These are phyloP conservation scores for Oceanodroma tethys DNA, from an alignment of 2,113 vertebrate species.

Conservation along the genomic window DNA sequence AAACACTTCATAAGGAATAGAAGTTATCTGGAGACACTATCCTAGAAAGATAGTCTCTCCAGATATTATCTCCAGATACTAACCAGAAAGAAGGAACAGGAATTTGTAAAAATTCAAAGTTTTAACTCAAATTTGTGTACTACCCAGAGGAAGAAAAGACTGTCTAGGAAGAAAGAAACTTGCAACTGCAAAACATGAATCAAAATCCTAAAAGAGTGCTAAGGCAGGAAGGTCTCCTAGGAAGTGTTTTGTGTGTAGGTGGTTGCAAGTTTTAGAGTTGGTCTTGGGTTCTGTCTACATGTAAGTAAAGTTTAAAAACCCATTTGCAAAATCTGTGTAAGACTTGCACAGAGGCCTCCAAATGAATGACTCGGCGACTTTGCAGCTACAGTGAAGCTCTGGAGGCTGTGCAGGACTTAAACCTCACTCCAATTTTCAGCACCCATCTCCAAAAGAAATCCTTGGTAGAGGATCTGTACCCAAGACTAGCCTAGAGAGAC, in stretches of 20 bases:
- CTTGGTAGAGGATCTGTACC: neutral
- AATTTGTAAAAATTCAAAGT: neutral
- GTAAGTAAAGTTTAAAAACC: neutral
- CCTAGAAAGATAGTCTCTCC: neutral
- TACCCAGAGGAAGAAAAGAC: neutral
- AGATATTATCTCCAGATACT: neutral
- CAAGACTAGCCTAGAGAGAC: neutral
- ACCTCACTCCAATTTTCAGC: neutral
- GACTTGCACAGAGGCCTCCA: neutral
- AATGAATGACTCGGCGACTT: neutral
- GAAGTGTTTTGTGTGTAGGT: neutral
- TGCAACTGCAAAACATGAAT: neutral
- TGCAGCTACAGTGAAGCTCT: neutral
- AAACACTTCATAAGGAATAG: neutral
- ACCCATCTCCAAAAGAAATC: neutral
- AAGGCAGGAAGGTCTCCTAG: neutral
- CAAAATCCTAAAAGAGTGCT: neutral
- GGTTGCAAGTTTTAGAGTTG: neutral
- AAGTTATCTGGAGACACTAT: neutral
- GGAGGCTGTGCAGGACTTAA: neutral
- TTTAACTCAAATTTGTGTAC: neutral
- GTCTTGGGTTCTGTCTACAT: neutral
- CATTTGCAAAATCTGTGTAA: neutral
- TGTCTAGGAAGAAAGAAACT: neutral
- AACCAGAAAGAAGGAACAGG: neutral